A percentile compares a stretch with the other conserved stretches of the same genome.
Conservation (phyloP, 1,140 invertebrate species). For the Aphaenogaster rudis region DNA sequence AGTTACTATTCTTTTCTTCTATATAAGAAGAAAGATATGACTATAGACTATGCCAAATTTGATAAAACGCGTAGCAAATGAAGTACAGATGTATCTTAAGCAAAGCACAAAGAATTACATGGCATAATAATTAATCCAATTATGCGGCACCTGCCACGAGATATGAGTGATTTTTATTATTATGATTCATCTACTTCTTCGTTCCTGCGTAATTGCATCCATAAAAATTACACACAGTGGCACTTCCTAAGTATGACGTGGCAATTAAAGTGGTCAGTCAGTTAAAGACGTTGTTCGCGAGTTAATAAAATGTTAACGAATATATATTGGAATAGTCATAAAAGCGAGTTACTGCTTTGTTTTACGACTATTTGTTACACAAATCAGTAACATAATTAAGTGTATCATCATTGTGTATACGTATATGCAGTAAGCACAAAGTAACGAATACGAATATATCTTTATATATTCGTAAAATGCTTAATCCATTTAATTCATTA, state of each 20-base stretch:
- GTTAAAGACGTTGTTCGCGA: slow-evolving; percentile 5
- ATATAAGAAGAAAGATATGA: no score
- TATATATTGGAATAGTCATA: neutral
- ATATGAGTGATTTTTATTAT: slow-evolving; percentile 72
- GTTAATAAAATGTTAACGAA: slow-evolving; percentile 41
- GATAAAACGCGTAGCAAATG: neutral
- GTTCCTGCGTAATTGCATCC: slow-evolving; percentile 22
- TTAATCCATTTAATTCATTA: neutral
- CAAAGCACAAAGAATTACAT: slow-evolving; percentile 26
- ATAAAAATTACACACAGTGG: slow-evolving; percentile 31
- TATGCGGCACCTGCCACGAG: slow-evolving; percentile 62
- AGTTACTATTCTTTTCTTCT: no score
- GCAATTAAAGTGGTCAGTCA: slow-evolving; percentile 14
- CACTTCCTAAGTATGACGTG: neutral
- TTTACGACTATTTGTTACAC: neutral
- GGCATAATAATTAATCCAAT: slow-evolving; percentile 63
- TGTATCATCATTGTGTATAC: neutral
- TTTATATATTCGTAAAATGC: neutral
- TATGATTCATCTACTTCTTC: slow-evolving; percentile 53
- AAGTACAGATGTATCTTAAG: slow-evolving; percentile 10
- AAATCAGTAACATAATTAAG: neutral
- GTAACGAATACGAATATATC: neutral
- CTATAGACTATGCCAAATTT: neutral
- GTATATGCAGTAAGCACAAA: neutral
- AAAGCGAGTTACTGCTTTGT: slow-evolving; percentile 12